phyloP scores from a whole-genome alignment of 1,140 invertebrate species.

The Heliconius himera region DNA sequence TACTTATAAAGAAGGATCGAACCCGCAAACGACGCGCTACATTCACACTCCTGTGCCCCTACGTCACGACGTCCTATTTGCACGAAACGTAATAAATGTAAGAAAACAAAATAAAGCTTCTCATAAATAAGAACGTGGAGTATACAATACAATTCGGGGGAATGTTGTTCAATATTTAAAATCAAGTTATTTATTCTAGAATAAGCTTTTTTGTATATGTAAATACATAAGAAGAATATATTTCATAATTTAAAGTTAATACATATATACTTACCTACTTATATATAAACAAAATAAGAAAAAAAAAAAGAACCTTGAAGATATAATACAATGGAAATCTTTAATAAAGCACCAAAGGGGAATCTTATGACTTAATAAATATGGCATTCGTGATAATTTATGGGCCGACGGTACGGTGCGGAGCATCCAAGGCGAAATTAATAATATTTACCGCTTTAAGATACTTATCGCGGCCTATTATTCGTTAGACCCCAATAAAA shows the following conservation, averaged over 20 bases:
- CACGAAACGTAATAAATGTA: too few species aligned
- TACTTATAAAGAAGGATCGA: too few species aligned
- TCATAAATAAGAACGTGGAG: too few species aligned
- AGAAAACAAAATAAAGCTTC: too few species aligned
- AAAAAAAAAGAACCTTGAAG: background rate
- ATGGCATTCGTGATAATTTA: constrained; percentile 6
- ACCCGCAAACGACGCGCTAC: too few species aligned
- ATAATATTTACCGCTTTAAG: background rate
- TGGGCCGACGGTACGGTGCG: background rate
- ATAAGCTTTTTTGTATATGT: too few species aligned
- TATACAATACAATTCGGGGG: too few species aligned
- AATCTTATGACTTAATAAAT: background rate
- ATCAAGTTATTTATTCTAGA: too few species aligned
- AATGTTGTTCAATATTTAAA: too few species aligned
- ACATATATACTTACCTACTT: background rate
- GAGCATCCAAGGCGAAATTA: constrained; percentile 1
- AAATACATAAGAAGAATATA: too few species aligned
- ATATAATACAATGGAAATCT: background rate
- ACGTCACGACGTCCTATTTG: too few species aligned
- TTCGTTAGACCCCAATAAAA: constrained; percentile 1
- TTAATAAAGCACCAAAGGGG: background rate
- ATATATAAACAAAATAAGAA: background rate
- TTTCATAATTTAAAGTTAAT: background rate
- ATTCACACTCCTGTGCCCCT: too few species aligned
- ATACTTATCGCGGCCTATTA: background rate